Evolutionary conservation across 2,797 vertebrate genomes (phyloP).

Genomic region (Oceanodroma leucorhoa): DNA sequence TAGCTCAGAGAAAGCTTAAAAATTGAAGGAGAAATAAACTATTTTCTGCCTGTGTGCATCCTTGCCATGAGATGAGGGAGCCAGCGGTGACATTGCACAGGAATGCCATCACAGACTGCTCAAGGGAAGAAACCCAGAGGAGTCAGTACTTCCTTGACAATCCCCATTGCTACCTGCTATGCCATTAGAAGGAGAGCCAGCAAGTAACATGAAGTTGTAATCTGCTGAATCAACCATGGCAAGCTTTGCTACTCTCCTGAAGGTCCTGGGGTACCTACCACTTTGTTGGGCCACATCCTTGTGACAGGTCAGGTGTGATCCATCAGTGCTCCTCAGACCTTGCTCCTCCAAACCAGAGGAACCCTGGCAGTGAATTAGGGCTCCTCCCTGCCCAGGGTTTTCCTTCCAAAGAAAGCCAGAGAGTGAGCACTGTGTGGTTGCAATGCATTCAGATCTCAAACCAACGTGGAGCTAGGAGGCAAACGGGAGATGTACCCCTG

Average conservation of each 20-base stretch:
- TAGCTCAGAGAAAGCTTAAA: background rate
- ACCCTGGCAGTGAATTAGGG: accelerated
- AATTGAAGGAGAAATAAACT: background rate
- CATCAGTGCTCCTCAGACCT: background rate
- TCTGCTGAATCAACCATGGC: background rate
- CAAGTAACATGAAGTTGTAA: background rate
- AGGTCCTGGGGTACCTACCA: background rate
- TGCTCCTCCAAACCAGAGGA: background rate
- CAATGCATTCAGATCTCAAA: background rate
- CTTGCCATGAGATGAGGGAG: background rate
- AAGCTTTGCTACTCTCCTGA: background rate
- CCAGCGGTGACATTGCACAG: accelerated
- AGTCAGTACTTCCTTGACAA: background rate
- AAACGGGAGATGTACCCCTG: accelerated
- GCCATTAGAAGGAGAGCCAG: background rate
- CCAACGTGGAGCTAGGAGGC: background rate
- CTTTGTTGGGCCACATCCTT: background rate
- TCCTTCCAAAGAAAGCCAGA: background rate
- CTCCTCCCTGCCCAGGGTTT: background rate
- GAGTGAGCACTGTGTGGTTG: accelerated
- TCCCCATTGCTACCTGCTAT: accelerated
- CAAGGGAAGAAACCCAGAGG: background rate
- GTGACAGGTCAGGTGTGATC: background rate
- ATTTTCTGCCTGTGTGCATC: background rate
- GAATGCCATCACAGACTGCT: background rate